phyloP scores from a whole-genome alignment of 2,113 vertebrate genomes.

The Vulpes vulpes region DNA sequence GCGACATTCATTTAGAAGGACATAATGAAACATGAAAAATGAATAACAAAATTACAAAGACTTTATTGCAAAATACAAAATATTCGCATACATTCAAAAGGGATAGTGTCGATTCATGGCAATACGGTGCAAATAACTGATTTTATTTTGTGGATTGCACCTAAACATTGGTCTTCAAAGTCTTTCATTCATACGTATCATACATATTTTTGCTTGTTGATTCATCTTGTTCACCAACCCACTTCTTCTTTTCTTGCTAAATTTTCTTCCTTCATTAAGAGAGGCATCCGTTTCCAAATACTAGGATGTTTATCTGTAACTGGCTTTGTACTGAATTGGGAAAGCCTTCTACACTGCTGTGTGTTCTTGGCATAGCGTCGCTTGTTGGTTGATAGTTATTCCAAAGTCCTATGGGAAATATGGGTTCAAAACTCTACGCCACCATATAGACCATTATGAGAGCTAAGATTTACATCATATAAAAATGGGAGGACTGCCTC shows the following conservation, averaged over 20 bases:
- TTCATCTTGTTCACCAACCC: background rate
- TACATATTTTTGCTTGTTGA: background rate
- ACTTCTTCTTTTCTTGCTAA: background rate
- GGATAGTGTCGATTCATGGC: background rate
- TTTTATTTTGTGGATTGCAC: background rate
- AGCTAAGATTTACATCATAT: background rate
- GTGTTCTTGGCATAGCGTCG: background rate
- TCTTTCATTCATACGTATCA: background rate
- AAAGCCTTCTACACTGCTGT: background rate
- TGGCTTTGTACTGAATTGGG: background rate
- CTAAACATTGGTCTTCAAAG: background rate
- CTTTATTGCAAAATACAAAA: background rate
- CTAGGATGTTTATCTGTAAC: background rate
- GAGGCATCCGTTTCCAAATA: background rate
- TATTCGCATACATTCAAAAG: background rate
- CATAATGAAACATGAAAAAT: background rate
- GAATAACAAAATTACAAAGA: background rate
- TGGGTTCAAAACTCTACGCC: background rate
- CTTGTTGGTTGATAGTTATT: background rate
- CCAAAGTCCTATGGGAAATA: background rate
- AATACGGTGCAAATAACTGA: background rate
- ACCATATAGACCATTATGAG: background rate
- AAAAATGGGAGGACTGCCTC: background rate
- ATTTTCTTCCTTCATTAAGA: background rate
- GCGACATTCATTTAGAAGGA: background rate